These are phyloP conservation scores for Elachura formosa DNA, from an alignment of 2,113 vertebrate species.

Conservation along the genomic window DNA sequence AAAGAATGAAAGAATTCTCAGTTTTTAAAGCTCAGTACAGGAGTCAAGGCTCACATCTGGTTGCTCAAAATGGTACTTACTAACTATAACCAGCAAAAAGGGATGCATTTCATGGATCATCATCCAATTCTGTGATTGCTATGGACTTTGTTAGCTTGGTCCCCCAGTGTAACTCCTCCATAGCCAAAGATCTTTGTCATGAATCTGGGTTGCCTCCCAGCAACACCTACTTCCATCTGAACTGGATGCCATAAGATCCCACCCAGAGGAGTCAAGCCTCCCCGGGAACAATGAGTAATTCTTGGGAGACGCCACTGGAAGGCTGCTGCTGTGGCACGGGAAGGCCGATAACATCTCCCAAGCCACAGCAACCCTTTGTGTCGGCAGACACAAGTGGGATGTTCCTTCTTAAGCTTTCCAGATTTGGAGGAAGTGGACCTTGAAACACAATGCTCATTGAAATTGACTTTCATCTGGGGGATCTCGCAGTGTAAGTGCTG, in stretches of 20 bases:
- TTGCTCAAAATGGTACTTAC: not conserved
- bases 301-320: slow-evolving; percentile 75
- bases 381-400: slow-evolving; percentile 77
- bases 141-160: not conserved
- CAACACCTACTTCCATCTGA: slow-evolving; percentile 72
- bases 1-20: not conserved
- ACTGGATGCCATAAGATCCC: slow-evolving; percentile 73
- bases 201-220: slow-evolving; percentile 67
- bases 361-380: slow-evolving; percentile 75
- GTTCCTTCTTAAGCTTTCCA: slow-evolving; percentile 73
- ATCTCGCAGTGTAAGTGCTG: slow-evolving; percentile 25
- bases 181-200: slow-evolving; percentile 35
- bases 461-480: slow-evolving; percentile 72
- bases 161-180: not conserved
- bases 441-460: slow-evolving; percentile 80
- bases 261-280: slow-evolving; percentile 72
- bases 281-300: slow-evolving; percentile 80
- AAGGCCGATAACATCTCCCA: slow-evolving; percentile 79
- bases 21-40: not conserved
- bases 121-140: not conserved
- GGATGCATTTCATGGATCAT: not conserved
- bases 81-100: not conserved
- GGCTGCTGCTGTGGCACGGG: slow-evolving; percentile 73
- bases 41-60: not conserved
- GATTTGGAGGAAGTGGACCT: slow-evolving; percentile 74